Evolutionary conservation across 1,140 invertebrate species (phyloP), one percentile per base, ranked within the genome.

Genomic region (Heliothis virescens): DNA sequence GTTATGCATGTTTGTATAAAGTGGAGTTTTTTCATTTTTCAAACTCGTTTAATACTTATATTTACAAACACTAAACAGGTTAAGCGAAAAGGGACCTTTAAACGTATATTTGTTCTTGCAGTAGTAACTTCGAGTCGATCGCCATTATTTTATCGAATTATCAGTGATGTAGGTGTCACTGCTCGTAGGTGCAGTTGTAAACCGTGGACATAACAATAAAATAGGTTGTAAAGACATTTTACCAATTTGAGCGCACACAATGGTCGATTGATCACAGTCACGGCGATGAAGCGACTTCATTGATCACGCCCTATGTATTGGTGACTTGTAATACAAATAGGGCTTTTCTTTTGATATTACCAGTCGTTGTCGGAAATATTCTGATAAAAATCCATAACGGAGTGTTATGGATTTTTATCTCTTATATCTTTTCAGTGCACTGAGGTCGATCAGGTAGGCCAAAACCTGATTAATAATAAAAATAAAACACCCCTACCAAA

Each of bases 401-500:
- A n/a, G n/a, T n/a, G n/a, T n/a, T n/a, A n/a, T n/a, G n/a, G n/a
- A n/a, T n/a, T n/a, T n/a, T n/a, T n/a, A n/a, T n/a, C n/a, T n/a
- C n/a, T n/a, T n/a, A n/a, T n/a, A n/a, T 41, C 16, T 21, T 67
- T 67, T 67, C 5, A 63, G n/a, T n/a, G 13, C n/a, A 69, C 48
- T 12, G 48, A 53, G 21, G 47, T 76, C 60, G 65, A 41, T 62
- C 41, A 50, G 41, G 50, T 83, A 85, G 79, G 26, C 47, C 11
- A 62, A 41, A 76, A 59, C 74, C 18, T 59, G 52, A 83, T 79
- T 88, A 87, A 85, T 88, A 88, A 86, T 83, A 84, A 81, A 52
- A 79, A 79, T 57, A 79, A 63, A 82, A 84, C 85, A 90, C 87
- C 87, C 85, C 81, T 82, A 80, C 15, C 77, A 82, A 85, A 65